phyloP scores from a whole-genome alignment of 1,140 invertebrate species.

The Tetranychus urticae region DNA sequence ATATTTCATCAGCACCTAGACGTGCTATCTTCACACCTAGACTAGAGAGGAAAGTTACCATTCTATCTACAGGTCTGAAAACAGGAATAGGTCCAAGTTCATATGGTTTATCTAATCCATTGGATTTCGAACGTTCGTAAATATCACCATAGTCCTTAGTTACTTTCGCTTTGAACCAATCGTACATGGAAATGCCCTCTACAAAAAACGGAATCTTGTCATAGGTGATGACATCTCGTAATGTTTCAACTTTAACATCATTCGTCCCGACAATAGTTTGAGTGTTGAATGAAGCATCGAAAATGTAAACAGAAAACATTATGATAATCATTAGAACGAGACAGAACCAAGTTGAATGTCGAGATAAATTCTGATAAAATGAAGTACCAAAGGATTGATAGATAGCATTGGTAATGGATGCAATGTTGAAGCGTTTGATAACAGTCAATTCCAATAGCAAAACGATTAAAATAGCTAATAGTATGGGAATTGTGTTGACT shows the following conservation, averaged over 20 bases:
- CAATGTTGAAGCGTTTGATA: too few species aligned
- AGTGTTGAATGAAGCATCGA: too few species aligned
- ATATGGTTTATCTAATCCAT: not conserved
- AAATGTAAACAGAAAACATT: too few species aligned
- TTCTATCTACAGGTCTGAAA: not conserved
- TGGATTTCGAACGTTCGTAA: not conserved
- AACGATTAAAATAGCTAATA: too few species aligned
- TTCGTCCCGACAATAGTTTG: not conserved
- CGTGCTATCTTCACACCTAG: too few species aligned
- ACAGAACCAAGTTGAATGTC: not conserved
- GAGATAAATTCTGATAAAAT: not conserved
- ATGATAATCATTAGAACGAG: too few species aligned
- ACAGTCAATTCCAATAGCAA: too few species aligned
- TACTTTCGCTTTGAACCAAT: too few species aligned
- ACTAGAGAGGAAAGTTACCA: too few species aligned
- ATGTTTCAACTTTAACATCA: not conserved
- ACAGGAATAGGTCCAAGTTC: not conserved
- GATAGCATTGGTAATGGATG: not conserved
- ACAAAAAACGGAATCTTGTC: conserved; percentile 10
- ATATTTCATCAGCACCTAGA: too few species aligned
- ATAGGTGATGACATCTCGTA: not conserved
- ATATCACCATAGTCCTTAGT: not conserved
- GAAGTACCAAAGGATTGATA: not conserved
- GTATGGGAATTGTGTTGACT: too few species aligned
- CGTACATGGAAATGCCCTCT: too few species aligned